Evolutionary conservation across 2,113 vertebrate genomes (phyloP).

Genomic region (Lipophrys pholis): DNA sequence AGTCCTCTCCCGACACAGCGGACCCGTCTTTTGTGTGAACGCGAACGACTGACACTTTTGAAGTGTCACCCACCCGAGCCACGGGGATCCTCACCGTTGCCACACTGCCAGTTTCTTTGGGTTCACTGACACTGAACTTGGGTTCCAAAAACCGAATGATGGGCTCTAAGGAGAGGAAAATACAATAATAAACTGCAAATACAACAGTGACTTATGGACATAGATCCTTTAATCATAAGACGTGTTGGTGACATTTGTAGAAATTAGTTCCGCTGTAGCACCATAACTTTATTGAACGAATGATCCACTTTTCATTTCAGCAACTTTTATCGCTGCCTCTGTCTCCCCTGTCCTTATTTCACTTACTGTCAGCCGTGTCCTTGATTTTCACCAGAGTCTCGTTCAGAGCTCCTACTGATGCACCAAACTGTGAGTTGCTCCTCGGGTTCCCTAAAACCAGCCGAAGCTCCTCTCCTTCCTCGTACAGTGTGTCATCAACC

Average conservation of each 20-base stretch:
- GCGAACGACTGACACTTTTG: conserved; percentile 91
- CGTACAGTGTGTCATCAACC: conserved; percentile 87
- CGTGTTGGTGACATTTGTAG: background rate
- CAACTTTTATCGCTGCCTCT: background rate
- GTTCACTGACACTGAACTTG: conserved; percentile 88
- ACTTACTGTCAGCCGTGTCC: conserved; percentile 93
- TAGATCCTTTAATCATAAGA: background rate
- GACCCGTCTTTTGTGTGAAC: conserved; percentile 97
- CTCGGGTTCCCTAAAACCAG: conserved; percentile 90
- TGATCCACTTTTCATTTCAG: background rate
- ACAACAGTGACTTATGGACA: background rate
- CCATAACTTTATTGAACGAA: too few species aligned
- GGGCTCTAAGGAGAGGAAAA: conserved; percentile 69
- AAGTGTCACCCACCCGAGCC: conserved; percentile 90
- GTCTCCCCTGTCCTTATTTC: background rate
- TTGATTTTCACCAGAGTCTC: conserved; percentile 91
- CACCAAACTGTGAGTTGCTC: conserved; percentile 90
- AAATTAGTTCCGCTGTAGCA: too few species aligned
- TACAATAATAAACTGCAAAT: background rate
- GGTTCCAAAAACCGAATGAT: conserved; percentile 80
- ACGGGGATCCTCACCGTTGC: conserved; percentile 88
- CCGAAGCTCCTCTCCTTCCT: conserved; percentile 91
- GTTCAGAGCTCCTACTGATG: conserved; percentile 87
- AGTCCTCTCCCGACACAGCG: conserved; percentile 93
- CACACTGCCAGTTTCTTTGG: conserved; percentile 84